These are phyloP conservation scores for Drosophila pectinifera DNA, from an alignment of 1,140 invertebrate genomes.

Conservation along the genomic window DNA sequence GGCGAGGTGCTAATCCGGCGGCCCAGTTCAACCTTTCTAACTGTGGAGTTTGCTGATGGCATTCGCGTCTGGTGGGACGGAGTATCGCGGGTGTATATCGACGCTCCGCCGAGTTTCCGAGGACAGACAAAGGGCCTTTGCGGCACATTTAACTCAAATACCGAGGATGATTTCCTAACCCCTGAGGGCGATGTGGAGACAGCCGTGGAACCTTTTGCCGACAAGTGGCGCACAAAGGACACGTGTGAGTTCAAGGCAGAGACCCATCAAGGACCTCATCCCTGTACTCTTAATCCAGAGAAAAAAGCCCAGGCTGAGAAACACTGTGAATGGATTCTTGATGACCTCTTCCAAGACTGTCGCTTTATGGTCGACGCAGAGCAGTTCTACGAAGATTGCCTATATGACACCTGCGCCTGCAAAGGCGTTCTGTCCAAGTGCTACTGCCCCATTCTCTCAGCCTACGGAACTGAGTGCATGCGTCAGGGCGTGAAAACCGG, in stretches of 20 bases:
- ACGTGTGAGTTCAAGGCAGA: conserved; percentile 88
- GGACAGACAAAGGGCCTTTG: conserved; percentile 92
- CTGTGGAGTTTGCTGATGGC: conserved; percentile 90
- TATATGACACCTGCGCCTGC: conserved; percentile 95
- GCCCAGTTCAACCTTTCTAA: conserved; percentile 91
- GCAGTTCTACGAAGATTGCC: conserved; percentile 91
- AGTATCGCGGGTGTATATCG: conserved; percentile 91
- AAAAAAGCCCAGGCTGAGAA: conserved; percentile 89
- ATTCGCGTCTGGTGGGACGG: conserved; percentile 94
- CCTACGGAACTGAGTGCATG: conserved; percentile 93
- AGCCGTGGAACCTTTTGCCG: conserved; percentile 91
- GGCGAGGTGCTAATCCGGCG: conserved; percentile 88
- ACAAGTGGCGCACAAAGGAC: conserved; percentile 94
- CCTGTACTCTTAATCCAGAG: conserved; percentile 90
- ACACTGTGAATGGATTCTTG: conserved; percentile 89
- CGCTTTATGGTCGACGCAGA: conserved; percentile 92
- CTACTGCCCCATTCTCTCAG: conserved; percentile 91
- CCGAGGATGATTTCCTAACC: conserved; percentile 95
- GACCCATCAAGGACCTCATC: conserved; percentile 87
- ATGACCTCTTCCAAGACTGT: conserved; percentile 91
- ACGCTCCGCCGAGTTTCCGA: conserved; percentile 90
- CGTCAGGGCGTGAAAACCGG: conserved; percentile 89
- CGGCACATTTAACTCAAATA: conserved; percentile 94
- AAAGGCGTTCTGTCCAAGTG: conserved; percentile 88
- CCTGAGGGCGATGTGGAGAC: conserved; percentile 93